phyloP scores from a whole-genome alignment of 2,797 vertebrate species.

The Urocyon cinereoargenteus region DNA sequence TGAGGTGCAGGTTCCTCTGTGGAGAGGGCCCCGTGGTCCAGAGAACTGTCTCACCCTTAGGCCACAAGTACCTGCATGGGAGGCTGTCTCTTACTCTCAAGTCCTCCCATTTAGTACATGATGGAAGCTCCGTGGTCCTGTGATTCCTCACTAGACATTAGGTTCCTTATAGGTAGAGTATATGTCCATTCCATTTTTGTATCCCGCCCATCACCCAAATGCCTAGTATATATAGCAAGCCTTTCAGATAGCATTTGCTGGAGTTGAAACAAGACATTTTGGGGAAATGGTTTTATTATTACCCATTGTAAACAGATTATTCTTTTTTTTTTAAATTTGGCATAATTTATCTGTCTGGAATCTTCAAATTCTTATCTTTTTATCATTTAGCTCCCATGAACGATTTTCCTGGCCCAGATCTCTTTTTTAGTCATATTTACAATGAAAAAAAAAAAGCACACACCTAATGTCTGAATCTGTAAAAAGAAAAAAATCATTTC shows the following conservation, averaged over 20 bases:
- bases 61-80: not conserved
- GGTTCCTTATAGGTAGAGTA: too few species aligned
- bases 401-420: not conserved
- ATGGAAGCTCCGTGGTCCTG: not conserved
- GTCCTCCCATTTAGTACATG: too few species aligned
- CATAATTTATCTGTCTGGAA: not conserved
- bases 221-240: not conserved
- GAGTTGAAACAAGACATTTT: not conserved
- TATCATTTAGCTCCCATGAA: slow-evolving; percentile 1
- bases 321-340: not conserved
- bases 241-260: not conserved
- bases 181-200: not conserved
- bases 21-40: not conserved
- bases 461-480: not conserved
- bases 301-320: not conserved
- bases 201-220: not conserved
- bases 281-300: not conserved
- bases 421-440: not conserved
- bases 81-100: not conserved
- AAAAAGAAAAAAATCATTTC: slow-evolving; percentile 39
- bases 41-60: not conserved
- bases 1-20: not conserved
- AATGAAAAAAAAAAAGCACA: not conserved
- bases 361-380: slow-evolving; percentile 29
- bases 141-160: not conserved